These are phyloP conservation scores for Rhinolophus ferrumequinum DNA, from an alignment of 2,113 vertebrate genomes.

Conservation along the genomic window DNA sequence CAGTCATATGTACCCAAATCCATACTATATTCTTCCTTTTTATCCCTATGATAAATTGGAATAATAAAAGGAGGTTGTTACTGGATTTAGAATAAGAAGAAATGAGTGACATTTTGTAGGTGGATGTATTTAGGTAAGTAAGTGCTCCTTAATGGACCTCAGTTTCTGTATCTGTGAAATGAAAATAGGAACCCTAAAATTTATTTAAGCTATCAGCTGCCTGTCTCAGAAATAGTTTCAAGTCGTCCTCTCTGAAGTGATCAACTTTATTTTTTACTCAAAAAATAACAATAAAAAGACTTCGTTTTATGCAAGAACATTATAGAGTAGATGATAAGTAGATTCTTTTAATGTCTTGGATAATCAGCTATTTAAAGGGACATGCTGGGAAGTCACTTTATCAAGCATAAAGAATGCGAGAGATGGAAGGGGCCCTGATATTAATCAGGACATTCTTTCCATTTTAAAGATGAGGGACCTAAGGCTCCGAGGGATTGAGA, in stretches of 20 bases:
- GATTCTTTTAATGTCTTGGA: not conserved
- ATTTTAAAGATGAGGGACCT: not conserved
- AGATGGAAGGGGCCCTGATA: not conserved
- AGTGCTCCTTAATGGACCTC: not conserved
- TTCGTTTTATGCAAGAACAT: not conserved
- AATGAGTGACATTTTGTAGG: not conserved
- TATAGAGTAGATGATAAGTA: not conserved
- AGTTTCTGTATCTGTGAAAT: not conserved
- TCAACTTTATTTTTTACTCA: not conserved
- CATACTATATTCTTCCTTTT: not conserved
- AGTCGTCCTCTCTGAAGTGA: not conserved
- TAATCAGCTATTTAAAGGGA: not conserved
- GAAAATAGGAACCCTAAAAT: not conserved
- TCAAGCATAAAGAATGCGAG: not conserved
- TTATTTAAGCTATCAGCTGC: not conserved
- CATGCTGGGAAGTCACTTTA: not conserved
- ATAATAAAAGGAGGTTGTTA: not conserved
- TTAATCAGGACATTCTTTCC: not conserved
- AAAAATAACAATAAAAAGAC: not conserved
- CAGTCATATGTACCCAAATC: not conserved
- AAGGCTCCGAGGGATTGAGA: not conserved
- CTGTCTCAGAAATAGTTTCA: not conserved
- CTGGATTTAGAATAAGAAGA: not conserved
- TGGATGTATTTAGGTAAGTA: not conserved
- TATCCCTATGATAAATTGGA: not conserved